Conservation (phyloP, 2,113 vertebrate genomes). For the Onychostoma macrolepis region DNA sequence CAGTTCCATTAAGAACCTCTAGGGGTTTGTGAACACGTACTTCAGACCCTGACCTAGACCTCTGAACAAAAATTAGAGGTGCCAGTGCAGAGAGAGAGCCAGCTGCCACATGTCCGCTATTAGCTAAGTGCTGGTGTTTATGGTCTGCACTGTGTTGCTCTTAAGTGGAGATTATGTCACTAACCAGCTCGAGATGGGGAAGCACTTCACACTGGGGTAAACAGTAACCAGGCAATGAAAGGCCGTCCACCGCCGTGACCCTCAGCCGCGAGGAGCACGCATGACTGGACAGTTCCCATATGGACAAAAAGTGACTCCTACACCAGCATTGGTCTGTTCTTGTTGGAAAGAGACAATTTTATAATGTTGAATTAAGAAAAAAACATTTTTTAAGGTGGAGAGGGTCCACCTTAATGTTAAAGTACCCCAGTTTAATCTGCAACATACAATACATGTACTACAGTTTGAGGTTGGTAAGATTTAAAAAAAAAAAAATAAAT, state of each 20-base stretch:
- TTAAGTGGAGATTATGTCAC: constrained; percentile 74
- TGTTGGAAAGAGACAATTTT: background rate
- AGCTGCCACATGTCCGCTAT: constrained; percentile 70
- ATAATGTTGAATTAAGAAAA: background rate
- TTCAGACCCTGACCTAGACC: background rate
- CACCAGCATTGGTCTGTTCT: background rate
- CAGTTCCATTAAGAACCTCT: background rate
- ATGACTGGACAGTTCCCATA: constrained; percentile 35
- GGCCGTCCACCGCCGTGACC: constrained; percentile 59
- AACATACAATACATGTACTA: no score
- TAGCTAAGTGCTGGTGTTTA: constrained; percentile 73
- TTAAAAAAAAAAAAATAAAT: no score
- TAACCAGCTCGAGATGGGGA: constrained; percentile 72
- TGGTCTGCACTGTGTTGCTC: constrained; percentile 67
- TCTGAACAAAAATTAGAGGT: background rate
- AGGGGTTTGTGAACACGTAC: background rate
- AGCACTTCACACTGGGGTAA: constrained; percentile 74
- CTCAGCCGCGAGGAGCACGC: constrained; percentile 50
- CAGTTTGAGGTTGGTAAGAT: no score
- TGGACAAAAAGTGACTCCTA: background rate
- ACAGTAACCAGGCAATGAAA: constrained; percentile 69
- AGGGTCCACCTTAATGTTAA: background rate
- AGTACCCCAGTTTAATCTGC: background rate
- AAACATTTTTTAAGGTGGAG: background rate
- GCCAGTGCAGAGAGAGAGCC: background rate